These are phyloP conservation scores for Galendromus occidentalis DNA, from an alignment of 1,140 invertebrate species.

Conservation along the genomic window DNA sequence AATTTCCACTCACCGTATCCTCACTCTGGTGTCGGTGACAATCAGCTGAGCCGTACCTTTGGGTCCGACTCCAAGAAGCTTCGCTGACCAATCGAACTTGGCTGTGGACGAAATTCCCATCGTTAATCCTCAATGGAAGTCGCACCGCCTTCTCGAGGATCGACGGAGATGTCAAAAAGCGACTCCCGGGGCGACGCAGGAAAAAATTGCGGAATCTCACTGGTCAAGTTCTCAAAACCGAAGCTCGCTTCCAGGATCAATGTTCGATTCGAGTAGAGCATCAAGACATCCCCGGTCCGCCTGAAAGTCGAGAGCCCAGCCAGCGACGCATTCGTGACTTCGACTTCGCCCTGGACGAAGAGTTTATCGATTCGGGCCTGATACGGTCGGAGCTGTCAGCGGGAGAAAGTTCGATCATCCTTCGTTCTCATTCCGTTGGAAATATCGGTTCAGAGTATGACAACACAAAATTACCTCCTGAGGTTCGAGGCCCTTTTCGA, in stretches of 20 bases:
- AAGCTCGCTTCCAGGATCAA: not conserved
- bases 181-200: no score
- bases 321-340: not conserved
- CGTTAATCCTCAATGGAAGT: not conserved
- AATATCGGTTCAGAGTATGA: not conserved
- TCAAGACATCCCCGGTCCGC: not conserved
- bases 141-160: not conserved
- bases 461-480: not conserved
- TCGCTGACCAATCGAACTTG: not conserved
- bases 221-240: not conserved
- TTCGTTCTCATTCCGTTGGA: not conserved
- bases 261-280: not conserved
- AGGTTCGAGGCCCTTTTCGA: not conserved
- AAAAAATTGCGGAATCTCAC: not conserved
- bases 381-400: not conserved
- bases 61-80: slow-evolving; percentile 2
- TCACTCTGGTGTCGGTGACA: not conserved
- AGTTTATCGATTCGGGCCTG: not conserved
- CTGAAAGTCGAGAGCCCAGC: not conserved
- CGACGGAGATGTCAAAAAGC: no score
- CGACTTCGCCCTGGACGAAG: not conserved
- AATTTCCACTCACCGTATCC: not conserved
- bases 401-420: no score
- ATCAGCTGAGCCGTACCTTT: not conserved
- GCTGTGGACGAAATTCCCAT: not conserved